Evolutionary conservation across 2,888 invertebrate genomes (phyloP).

Genomic region (Lasioglossum lativentre): DNA sequence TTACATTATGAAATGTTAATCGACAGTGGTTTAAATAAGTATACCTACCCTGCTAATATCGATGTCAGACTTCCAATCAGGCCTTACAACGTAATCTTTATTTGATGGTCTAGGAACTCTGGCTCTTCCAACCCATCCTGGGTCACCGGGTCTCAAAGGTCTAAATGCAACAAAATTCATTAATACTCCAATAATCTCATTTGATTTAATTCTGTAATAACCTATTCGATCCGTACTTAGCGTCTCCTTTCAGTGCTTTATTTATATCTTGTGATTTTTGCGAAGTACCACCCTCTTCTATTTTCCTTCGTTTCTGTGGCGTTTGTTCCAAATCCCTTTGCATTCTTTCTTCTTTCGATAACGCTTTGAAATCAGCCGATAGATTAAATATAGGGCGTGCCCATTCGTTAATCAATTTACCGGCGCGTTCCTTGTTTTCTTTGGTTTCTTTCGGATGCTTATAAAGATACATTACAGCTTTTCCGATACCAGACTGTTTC

Average conservation of each 20-base stretch:
- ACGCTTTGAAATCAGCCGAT: conserved; percentile 95
- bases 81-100: conserved; percentile 98
- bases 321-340: conserved; percentile 96
- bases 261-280: conserved; percentile 87
- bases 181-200: not conserved
- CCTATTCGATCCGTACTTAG: conserved; percentile 84
- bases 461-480: conserved; percentile 99
- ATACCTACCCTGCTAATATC: conserved; percentile 89
- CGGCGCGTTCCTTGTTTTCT: conserved; percentile 95
- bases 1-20: conserved; percentile 9
- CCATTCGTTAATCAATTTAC: conserved; percentile 98
- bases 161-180: conserved; percentile 81
- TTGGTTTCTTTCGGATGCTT: conserved; percentile 99
- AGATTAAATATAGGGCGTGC: conserved; percentile 98
- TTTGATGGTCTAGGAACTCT: conserved; percentile 97
- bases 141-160: conserved; percentile 95
- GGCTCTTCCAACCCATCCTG: conserved; percentile 97
- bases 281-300: conserved; percentile 85
- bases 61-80: conserved; percentile 95
- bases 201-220: not conserved
- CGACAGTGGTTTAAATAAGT: not conserved
- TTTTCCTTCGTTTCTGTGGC: conserved; percentile 86
- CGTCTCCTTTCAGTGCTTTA: conserved; percentile 88
- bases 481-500: conserved; percentile 98
- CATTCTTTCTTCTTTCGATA: conserved; percentile 97